phyloP scores from a whole-genome alignment of 2,797 vertebrate species.

The Hypotaenidia philippensis region DNA sequence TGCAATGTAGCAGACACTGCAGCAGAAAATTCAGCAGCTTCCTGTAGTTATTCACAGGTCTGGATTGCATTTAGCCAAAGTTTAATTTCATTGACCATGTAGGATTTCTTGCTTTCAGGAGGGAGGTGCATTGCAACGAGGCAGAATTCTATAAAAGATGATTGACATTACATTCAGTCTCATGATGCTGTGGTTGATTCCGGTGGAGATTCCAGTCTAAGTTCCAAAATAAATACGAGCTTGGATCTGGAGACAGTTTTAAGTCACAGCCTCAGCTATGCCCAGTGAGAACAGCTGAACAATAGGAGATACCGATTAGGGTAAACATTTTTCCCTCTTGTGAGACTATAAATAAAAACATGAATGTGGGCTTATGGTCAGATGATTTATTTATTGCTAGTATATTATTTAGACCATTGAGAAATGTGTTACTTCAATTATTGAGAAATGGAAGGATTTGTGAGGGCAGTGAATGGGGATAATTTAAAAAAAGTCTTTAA shows the following conservation, averaged over 20 bases:
- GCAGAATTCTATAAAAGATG: background rate
- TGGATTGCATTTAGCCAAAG: background rate
- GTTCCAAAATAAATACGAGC: background rate
- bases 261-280: background rate
- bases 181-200: background rate
- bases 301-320: background rate
- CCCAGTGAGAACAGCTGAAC: background rate
- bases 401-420: conserved; percentile 71
- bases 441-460: conserved; percentile 26
- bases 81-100: background rate
- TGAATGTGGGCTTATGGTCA: conserved; percentile 15
- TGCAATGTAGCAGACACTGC: background rate
- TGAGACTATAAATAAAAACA: conserved; percentile 69
- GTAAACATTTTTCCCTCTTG: conserved; percentile 45
- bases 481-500: background rate
- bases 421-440: conserved; percentile 58
- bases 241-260: background rate
- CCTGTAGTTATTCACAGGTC: background rate
- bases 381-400: conserved; percentile 71
- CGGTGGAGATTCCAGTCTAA: background rate
- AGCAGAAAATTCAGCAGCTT: background rate
- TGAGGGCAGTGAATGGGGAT: background rate
- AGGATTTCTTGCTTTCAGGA: background rate
- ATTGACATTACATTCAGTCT: background rate
- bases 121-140: background rate